Evolutionary conservation across 1,140 invertebrate species (phyloP), one percentile per base, ranked within the genome.

Genomic region (Glomeris maerens): DNA sequence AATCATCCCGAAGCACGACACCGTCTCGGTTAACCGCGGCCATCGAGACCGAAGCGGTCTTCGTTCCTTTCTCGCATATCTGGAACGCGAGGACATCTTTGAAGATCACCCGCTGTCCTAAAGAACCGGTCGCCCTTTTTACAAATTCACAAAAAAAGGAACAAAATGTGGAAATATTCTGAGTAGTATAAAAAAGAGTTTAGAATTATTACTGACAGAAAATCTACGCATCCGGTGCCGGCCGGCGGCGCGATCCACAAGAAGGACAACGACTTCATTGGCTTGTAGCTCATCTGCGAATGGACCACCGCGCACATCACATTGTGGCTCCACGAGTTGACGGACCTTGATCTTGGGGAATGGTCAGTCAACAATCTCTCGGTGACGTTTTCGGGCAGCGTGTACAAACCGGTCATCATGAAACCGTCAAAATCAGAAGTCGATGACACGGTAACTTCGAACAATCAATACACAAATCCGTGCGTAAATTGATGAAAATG

Each of bases 141-240:
- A 54, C 20, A 27, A 41, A n/a, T 36, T 42, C 21, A 7, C 10
- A 54, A 27, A 21, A 21, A 20, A 2, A 0, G 14, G 17, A 4
- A 52, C 2, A 21, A 27, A 53, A 26, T n/a, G n/a, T n/a, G n/a
- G n/a, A 57, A 56, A 31, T 27, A 55, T 3, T n/a, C 7, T 17
- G 40, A 4, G 14, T 25, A 29, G 3, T 36, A 42, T 27, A n/a
- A 29, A 27, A 0, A 1, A 25, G 25, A 31, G 25, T 45, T 4
- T 26, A 10, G 27, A 49, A 10, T 17, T 17, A 17, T 27, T 7
- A 62, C 66, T 63, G 58, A 71, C 70, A 70, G 45, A 55, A 71
- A 72, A 44, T 62, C 67, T 13, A 72, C 62, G 57, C 70, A 72
- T 23, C 70, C 70, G 27, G 66, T 67, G 10, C 68, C 68, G n/a